Conservation (phyloP, 2,888 invertebrate species). For the Lasioglossum figueresi region DNA sequence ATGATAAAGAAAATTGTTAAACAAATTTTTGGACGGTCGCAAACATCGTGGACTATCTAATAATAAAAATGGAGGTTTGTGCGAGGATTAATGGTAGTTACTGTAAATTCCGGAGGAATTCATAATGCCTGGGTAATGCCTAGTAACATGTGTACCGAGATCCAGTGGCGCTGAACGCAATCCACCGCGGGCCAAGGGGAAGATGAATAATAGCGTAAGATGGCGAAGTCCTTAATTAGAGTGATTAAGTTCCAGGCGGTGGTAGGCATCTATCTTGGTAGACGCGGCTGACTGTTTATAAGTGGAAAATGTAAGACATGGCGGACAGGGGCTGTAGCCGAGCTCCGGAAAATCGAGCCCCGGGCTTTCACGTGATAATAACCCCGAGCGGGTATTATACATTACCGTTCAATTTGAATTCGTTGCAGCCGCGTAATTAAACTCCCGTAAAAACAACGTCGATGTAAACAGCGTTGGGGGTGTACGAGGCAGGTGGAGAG, state of each 20-base stretch:
- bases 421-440: conserved; percentile 37
- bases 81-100: not conserved
- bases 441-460: conserved; percentile 35
- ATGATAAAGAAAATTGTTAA: not conserved
- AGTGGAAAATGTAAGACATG: conserved; percentile 45
- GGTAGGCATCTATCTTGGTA: conserved; percentile 55
- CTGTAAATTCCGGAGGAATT: not conserved
- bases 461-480: conserved; percentile 12
- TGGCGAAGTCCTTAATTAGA: conserved; percentile 63
- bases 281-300: conserved; percentile 42
- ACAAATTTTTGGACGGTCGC: not conserved
- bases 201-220: conserved; percentile 63
- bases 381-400: conserved; percentile 4
- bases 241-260: conserved; percentile 63
- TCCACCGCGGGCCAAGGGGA: conserved; percentile 38
- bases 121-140: conserved; percentile 18
- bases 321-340: conserved; percentile 13
- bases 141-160: conserved; percentile 42
- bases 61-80: not conserved
- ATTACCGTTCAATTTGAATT: conserved; percentile 29
- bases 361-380: conserved; percentile 36
- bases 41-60: not conserved
- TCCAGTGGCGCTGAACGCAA: conserved; percentile 45
- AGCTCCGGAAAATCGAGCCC: conserved; percentile 38
- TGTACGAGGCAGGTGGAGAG: not conserved